These are phyloP conservation scores for Spermophilus dauricus DNA, from an alignment of 2,113 vertebrate species.

Conservation along the genomic window DNA sequence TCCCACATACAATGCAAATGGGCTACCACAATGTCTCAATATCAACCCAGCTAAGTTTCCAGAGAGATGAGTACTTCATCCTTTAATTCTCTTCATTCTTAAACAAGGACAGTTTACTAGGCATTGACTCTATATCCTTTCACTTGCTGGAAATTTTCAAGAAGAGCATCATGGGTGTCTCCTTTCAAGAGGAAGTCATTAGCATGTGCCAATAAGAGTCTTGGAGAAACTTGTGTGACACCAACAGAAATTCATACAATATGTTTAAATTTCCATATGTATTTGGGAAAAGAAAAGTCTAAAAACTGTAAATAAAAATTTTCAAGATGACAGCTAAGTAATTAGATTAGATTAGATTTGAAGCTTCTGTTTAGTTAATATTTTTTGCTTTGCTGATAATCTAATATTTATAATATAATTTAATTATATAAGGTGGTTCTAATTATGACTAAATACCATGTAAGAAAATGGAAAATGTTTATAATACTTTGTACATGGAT, in stretches of 20 bases:
- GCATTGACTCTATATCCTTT: neutral
- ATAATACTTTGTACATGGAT: neutral
- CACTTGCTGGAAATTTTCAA: neutral
- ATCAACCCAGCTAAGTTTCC: neutral
- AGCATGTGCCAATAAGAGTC: rapidly evolving
- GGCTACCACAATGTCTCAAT: neutral
- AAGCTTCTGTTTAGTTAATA: neutral
- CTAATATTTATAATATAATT: neutral
- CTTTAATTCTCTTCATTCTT: neutral
- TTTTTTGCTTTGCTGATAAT: neutral
- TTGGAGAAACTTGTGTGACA: neutral
- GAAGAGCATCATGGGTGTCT: neutral
- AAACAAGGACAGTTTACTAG: neutral
- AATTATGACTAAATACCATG: neutral
- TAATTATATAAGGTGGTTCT: neutral
- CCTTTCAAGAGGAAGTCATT: neutral
- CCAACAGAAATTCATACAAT: neutral
- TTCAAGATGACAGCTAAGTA: neutral
- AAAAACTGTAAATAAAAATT: neutral
- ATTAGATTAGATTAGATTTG: neutral
- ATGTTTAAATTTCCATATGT: neutral
- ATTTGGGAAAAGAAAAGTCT: neutral
- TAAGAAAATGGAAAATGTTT: neutral
- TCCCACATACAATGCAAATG: neutral
- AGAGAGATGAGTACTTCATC: neutral